Percentiles rank a stretch among this genome's conserved stretches.
Evolutionary conservation across 2,113 vertebrate genomes (phyloP).

Genomic region (Mugil cephalus): DNA sequence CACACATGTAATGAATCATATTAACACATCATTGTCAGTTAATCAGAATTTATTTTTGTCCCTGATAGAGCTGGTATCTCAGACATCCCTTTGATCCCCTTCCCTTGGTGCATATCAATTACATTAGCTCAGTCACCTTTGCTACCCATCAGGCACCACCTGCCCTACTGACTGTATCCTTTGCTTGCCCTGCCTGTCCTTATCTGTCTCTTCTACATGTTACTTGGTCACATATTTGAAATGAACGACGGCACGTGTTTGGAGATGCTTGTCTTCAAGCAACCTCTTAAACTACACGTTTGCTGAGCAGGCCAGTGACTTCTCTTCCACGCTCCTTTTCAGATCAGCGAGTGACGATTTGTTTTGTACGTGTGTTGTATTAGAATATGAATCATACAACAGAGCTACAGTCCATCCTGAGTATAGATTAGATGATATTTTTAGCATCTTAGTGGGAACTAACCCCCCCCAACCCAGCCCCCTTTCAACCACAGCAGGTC

Average conservation of each 20-base stretch:
- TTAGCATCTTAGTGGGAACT: slow-evolving; percentile 48
- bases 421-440: slow-evolving; percentile 43
- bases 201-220: slow-evolving; percentile 16
- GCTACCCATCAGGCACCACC: slow-evolving; percentile 54
- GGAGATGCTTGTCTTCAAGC: background rate
- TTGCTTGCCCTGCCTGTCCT: slow-evolving; percentile 50
- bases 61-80: slow-evolving; percentile 55
- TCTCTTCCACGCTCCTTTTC: background rate
- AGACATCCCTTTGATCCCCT: slow-evolving; percentile 72
- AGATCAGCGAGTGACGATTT: background rate
- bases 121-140: slow-evolving; percentile 79
- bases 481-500: slow-evolving; percentile 30
- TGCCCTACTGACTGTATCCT: slow-evolving; percentile 34
- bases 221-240: slow-evolving; percentile 8
- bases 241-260: background rate
- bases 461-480: too few species aligned
- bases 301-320: background rate
- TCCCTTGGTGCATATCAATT: slow-evolving; percentile 71
- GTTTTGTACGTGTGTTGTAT: background rate
- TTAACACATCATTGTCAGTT: slow-evolving; percentile 73
- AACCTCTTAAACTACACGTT: too few species aligned
- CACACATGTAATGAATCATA: slow-evolving; percentile 61
- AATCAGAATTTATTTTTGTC: slow-evolving; percentile 74
- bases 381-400: background rate
- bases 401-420: background rate